These are phyloP conservation scores for Drosophila tani DNA, from an alignment of 1,140 invertebrate genomes.

Conservation along the genomic window DNA sequence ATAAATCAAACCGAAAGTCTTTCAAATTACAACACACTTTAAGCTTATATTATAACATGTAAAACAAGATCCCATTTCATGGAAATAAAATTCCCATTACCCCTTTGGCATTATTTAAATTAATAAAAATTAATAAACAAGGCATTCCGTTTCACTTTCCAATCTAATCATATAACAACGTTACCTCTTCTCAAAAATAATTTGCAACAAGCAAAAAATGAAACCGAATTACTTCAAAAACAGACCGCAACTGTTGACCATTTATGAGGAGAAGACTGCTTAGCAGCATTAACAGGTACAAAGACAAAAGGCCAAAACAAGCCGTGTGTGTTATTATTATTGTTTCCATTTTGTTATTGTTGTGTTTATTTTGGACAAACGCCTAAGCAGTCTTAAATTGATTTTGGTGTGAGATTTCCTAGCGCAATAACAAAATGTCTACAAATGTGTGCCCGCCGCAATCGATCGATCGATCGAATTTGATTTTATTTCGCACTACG, in stretches of 20 bases:
- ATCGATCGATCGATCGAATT: conserved; percentile 13
- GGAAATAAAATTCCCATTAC: neutral
- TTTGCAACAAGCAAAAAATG: conserved; percentile 18
- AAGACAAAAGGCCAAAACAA: conserved; percentile 40
- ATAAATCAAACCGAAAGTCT: too few species aligned
- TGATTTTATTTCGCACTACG: conserved; percentile 35
- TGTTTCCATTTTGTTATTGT: conserved; percentile 31
- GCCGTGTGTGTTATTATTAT: conserved; percentile 39
- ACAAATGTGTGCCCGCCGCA: conserved; percentile 20
- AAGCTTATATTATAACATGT: too few species aligned
- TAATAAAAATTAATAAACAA: neutral
- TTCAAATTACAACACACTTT: too few species aligned
- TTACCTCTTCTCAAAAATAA: neutral
- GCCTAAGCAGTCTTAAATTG: conserved; percentile 62
- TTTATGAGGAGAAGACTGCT: conserved; percentile 55
- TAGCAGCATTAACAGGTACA: conserved; percentile 20
- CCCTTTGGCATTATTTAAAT: neutral
- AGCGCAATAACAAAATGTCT: conserved; percentile 26
- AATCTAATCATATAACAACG: conserved; percentile 2
- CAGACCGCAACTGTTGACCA: conserved; percentile 53
- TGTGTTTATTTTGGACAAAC: conserved; percentile 45
- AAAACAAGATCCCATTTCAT: neutral
- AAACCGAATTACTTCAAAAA: conserved; percentile 21
- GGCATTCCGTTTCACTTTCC: conserved; percentile 9
- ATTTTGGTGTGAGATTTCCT: conserved; percentile 47